phyloP scores from a whole-genome alignment of 1,140 invertebrate species.

The Drosophila sulfurigaster region DNA sequence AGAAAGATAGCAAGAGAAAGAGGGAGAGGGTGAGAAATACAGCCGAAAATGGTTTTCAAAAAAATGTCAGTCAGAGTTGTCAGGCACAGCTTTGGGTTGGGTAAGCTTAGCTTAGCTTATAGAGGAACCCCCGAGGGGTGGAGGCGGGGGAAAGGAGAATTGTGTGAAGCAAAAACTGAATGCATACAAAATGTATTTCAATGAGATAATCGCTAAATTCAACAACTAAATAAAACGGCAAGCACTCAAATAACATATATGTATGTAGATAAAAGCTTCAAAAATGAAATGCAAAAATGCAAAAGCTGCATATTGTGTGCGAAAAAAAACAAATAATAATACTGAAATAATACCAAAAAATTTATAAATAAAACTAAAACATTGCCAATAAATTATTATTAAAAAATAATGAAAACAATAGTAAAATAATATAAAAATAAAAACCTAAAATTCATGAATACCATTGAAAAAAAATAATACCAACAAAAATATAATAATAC shows the following conservation, averaged over 20 bases:
- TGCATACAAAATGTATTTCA: conserved; percentile 73
- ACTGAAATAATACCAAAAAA: too few species aligned
- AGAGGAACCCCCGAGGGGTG: background rate
- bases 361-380: too few species aligned
- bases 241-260: conserved; percentile 11
- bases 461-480: too few species aligned
- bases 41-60: conserved; percentile 12
- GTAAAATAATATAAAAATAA: too few species aligned
- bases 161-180: conserved; percentile 42
- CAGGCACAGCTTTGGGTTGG: conserved; percentile 16
- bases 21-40: background rate
- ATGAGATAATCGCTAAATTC: conserved; percentile 69
- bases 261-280: background rate
- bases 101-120: background rate
- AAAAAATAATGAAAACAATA: too few species aligned
- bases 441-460: too few species aligned
- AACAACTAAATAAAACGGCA: conserved; percentile 30
- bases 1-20: background rate
- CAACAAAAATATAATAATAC: too few species aligned
- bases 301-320: background rate
- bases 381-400: too few species aligned
- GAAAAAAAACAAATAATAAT: background rate
- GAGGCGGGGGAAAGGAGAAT: conserved; percentile 2
- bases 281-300: too few species aligned
- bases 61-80: conserved; percentile 29